Evolutionary conservation across 2,888 invertebrate genomes (phyloP).

Genomic region (Rhyacophila evoluta): DNA sequence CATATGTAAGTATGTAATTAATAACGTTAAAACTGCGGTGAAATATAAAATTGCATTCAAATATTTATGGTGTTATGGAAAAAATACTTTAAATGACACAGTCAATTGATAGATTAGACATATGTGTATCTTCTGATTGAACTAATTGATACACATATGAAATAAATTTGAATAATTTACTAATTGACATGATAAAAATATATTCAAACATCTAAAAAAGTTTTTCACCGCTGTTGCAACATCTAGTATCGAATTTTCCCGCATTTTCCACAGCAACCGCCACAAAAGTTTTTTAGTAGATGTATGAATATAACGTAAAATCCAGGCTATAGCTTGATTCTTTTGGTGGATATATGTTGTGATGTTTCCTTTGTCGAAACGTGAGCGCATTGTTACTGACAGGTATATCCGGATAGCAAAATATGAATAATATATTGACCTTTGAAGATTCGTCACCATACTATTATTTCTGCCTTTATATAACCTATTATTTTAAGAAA

Average conservation of each 20-base stretch:
- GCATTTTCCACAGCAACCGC: not conserved
- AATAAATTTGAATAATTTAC: no score
- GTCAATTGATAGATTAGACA: no score
- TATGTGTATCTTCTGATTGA: no score
- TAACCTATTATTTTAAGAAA: no score
- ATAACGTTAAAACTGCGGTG: no score
- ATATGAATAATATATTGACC: slow-evolving; percentile 8
- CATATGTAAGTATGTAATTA: no score
- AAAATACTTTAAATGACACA: no score
- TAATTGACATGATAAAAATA: not conserved
- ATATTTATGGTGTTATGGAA: no score
- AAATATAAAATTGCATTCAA: no score
- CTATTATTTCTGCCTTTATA: no score
- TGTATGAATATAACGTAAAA: not conserved
- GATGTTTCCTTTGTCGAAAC: not conserved
- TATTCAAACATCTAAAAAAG: not conserved
- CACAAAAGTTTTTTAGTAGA: not conserved
- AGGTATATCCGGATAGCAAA: not conserved
- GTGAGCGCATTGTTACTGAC: not conserved
- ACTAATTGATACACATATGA: no score
- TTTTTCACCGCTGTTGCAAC: not conserved
- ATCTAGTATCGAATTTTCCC: not conserved
- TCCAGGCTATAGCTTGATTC: not conserved
- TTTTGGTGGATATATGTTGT: not conserved
- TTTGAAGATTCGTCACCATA: not conserved